phyloP scores from a whole-genome alignment of 2,113 vertebrate genomes.

The Polypterus bichir region DNA sequence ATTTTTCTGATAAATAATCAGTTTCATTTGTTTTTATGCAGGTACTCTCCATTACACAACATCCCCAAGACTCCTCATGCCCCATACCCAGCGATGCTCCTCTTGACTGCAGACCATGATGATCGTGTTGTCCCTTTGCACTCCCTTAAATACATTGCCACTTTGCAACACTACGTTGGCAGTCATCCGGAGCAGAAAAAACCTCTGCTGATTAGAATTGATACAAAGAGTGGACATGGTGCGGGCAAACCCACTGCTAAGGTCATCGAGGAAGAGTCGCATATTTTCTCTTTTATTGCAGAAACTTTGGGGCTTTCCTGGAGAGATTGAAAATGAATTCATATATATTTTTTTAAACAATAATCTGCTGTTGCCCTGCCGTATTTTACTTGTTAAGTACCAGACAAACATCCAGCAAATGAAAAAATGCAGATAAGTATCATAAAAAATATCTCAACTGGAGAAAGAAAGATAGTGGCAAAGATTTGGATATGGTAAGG shows the following conservation, averaged over 20 bases:
- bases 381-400: too few species aligned
- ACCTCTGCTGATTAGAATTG: conserved; percentile 49
- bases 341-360: too few species aligned
- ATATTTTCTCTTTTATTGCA: conserved; percentile 47
- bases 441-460: too few species aligned
- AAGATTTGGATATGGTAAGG: too few species aligned
- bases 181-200: conserved; percentile 29
- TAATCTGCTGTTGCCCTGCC: too few species aligned
- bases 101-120: conserved; percentile 55
- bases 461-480: too few species aligned
- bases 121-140: conserved; percentile 57
- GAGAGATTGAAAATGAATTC: conserved; percentile 31
- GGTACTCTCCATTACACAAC: conserved; percentile 56
- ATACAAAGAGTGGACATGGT: conserved; percentile 52
- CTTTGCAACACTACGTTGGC: conserved; percentile 42
- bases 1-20: too few species aligned
- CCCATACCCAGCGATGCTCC: conserved; percentile 42
- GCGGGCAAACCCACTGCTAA: conserved; percentile 55
- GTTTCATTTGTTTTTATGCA: conserved; percentile 11
- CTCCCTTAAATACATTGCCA: conserved; percentile 50
- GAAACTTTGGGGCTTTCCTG: conserved; percentile 46
- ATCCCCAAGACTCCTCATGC: conserved; percentile 29
- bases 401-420: too few species aligned
- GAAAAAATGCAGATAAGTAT: too few species aligned
- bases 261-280: conserved; percentile 50